Evolutionary conservation across 2,888 invertebrate genomes (phyloP), one percentile per base, ranked within the genome.

Genomic region (Corbicula japonica): DNA sequence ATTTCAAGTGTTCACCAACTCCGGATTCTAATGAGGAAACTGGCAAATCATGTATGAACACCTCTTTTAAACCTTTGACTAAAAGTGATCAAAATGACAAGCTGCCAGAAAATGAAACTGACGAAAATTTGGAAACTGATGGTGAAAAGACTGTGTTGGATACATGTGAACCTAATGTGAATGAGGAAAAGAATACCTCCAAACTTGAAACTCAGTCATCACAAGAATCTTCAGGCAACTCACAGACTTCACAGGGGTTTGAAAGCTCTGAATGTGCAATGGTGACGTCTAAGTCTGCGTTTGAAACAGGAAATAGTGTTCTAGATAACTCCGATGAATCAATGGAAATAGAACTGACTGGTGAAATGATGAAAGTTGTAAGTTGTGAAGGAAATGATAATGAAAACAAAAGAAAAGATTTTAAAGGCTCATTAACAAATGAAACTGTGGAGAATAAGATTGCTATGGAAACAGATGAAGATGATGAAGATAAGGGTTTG

Each of bases 401-500:
- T 63, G 21, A n/a, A 1, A 18, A 23, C 48, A 48, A 48, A 48
- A 32, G 32, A 18, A 8, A n/a, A 21, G 56, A n/a, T 6, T 56
- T 35, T n/a, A 32, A 21, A n/a, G 15, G 35, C 21, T 34, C 23
- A 21, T n/a, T 30, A n/a, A 52, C 30, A 28, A 52, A 28, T 48
- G n/a, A 26, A 28, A 23, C 52, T 34, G 50, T 52, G 21, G 48
- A 63, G n/a, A 32, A 34, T 32, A 41, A 35, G 35, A 21, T 21
- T 12, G 21, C 58, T 38, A 62, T 71, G 58, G 76, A 81, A 48
- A 68, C 60, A n/a, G 80, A 78, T 41, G 83, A 83, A 15, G 80
- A 80, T 26, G 80, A 69, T 3, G 66, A 68, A 23, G 85, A 78
- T n/a, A 50, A 48, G 46, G 65, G 62, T 63, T 70, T 84, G 23